Evolutionary conservation across 2,797 vertebrate species (phyloP).

Genomic region (Sebastes oblongus): DNA sequence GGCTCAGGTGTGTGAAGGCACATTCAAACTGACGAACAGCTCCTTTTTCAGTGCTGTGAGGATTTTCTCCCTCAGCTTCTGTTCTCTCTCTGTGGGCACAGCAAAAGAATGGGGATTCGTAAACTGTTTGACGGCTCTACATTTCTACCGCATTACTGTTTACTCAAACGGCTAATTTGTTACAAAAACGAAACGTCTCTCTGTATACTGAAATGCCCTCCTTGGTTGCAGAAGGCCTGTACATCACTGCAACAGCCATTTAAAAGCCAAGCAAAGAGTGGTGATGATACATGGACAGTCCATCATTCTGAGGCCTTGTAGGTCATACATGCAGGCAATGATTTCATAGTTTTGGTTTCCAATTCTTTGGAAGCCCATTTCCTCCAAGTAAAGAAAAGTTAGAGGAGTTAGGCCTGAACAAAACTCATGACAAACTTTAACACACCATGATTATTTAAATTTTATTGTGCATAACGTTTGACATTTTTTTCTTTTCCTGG

Average conservation of each 20-base stretch:
- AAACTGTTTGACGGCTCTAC: slow-evolving; percentile 75
- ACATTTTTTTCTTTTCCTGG: too few species aligned
- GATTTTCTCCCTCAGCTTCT: slow-evolving; percentile 37
- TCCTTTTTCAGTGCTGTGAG: slow-evolving; percentile 13
- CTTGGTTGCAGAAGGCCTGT: slow-evolving; percentile 39
- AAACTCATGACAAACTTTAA: neutral
- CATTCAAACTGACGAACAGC: neutral
- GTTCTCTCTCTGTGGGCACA: slow-evolving; percentile 35
- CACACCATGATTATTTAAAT: too few species aligned
- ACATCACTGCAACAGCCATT: slow-evolving; percentile 29
- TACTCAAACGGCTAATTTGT: slow-evolving; percentile 70
- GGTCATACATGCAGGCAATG: neutral
- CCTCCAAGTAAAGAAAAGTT: neutral
- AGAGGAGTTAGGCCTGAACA: too few species aligned
- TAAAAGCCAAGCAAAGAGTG: slow-evolving; percentile 43
- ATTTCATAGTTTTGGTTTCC: slow-evolving; percentile 10
- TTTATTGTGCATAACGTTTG: neutral
- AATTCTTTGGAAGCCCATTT: neutral
- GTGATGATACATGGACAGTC: slow-evolving; percentile 17
- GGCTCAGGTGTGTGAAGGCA: neutral
- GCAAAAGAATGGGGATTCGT: slow-evolving; percentile 63
- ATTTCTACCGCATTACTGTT: slow-evolving; percentile 69
- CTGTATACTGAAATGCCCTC: slow-evolving; percentile 54
- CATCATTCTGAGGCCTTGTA: slow-evolving; percentile 2
- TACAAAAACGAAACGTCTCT: slow-evolving; percentile 68